Evolutionary conservation across 2,888 invertebrate species (phyloP), one percentile per base, ranked within the genome.

Genomic region (Drosophila quinaria): DNA sequence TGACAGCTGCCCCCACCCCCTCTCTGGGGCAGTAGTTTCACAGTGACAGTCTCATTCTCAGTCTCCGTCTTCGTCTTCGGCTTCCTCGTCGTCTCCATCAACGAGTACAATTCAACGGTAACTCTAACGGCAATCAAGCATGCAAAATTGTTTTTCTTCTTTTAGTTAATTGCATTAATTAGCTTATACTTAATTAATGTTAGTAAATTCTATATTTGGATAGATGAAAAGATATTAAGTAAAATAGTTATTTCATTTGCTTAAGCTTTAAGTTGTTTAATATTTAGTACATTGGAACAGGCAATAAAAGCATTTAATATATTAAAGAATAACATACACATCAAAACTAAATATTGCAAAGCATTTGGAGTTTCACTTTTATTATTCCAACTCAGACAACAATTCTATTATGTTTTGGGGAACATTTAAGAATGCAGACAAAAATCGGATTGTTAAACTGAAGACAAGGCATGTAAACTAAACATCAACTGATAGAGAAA

Each of bases 41-140:
- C 33, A 37, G 31, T 42, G 17, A 47, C 33, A 37, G 42, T 52
- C 62, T 59, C 44, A 64, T 25, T 64, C 64, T 49, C 33, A 33
- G 44, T 52, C 62, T 59, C 49, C 65, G 33, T 64, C 76, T 49
- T 17, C 61, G 56, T 35, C 47, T 39, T 39, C 42, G 52, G 37
- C 49, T 54, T 75, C 58, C 46, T 39, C 19, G 67, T 55, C 51
- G 31, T 63, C 67, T 72, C 49, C 59, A 51, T 49, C 62, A 47
- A 73, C 29, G 29, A 29, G 8, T 29, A 29, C 60, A 67, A n/a
- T 51, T 55, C 46, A 60, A 72, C 73, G 60, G 46, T 63, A 54
- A 59, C 74, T 66, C 65, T 70, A 74, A 70, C 44, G 60, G 46
- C 77, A 79, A 59, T 51, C 58, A 70, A 46, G 76, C 78, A 78